Base-by-base conservation (phyloP, 2,888 invertebrate species). In the Leptinotarsa juncta region DNA sequence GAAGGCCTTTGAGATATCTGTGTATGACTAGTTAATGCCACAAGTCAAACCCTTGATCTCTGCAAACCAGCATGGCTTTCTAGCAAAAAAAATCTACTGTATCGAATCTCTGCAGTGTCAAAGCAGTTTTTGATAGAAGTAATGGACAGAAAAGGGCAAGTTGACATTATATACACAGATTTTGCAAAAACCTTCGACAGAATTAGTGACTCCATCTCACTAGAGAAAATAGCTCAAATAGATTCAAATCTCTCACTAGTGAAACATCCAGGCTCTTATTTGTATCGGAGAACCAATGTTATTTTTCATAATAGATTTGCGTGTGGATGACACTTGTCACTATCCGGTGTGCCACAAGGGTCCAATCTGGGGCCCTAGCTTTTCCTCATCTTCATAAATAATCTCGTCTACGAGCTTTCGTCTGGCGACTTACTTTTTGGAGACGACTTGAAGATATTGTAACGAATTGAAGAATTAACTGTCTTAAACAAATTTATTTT, bases 361-460 rank as follows among this genome's bases (percentile, higher is more conserved):
- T 23, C 23, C 55, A 57, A 20, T 16, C 14, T 57, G 20, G 23
- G 23, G 20, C 18, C 14, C 55, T 23, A 23, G 18, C 23, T 57
- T 23, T 57, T 23, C 3, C 55, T 57, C 55, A 18, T 57, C 12
- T 57, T 14, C 20, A 55, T 20, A 55, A 26, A 60, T 60, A 14
- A 60, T 60, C 60, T 16, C 60, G 15, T 14, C 15, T 23, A 32
- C 16, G 62, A 62, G 16, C 32, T 62, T 5, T 32, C 16, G 15
- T 62, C n/a, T 62, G 62, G 32, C 15, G n/a, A 62, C 16, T 62
- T 32, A 18, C 32, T 62, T 32, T 62, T 32, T 18, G 62, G n/a
- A 15, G 62, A 62, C 14, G 62, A 62, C 12, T 62, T 10, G 32
- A 62, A 62, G n/a, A 62, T 62, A 23, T 23, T 23, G 20, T 20